These are phyloP conservation scores for Albula goreensis DNA, from an alignment of 2,113 vertebrate species.

Conservation along the genomic window DNA sequence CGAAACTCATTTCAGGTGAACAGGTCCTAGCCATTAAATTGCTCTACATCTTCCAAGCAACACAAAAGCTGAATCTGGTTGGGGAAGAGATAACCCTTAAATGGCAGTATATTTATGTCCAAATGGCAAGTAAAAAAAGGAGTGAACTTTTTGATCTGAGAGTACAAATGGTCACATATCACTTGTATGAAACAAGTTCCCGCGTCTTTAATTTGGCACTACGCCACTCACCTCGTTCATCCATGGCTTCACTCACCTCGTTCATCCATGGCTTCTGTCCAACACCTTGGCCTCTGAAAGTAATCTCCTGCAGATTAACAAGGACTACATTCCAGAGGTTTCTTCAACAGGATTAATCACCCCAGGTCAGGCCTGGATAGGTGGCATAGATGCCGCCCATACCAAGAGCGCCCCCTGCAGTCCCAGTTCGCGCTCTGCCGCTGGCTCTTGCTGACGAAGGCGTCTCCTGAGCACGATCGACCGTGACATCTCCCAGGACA, in stretches of 20 bases:
- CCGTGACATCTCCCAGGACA: slow-evolving; percentile 12
- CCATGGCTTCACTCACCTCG: neutral
- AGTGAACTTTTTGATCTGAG: neutral
- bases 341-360: neutral
- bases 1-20: too few species aligned
- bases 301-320: neutral
- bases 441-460: slow-evolving; percentile 11
- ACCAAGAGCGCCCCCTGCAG: neutral
- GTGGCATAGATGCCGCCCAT: neutral
- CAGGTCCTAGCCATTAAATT: too few species aligned
- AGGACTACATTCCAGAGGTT: neutral
- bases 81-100: too few species aligned
- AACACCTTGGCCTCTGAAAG: neutral
- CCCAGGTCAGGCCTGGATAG: neutral
- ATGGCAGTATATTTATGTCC: too few species aligned
- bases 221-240: neutral
- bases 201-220: neutral
- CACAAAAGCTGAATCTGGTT: too few species aligned
- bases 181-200: too few species aligned
- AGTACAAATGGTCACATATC: too few species aligned
- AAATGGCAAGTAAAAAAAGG: neutral
- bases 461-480: neutral
- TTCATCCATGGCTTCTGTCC: neutral
- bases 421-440: neutral
- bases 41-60: too few species aligned